These are phyloP conservation scores for Dendrolimus kikuchii DNA, from an alignment of 1,140 invertebrate genomes.

Conservation along the genomic window DNA sequence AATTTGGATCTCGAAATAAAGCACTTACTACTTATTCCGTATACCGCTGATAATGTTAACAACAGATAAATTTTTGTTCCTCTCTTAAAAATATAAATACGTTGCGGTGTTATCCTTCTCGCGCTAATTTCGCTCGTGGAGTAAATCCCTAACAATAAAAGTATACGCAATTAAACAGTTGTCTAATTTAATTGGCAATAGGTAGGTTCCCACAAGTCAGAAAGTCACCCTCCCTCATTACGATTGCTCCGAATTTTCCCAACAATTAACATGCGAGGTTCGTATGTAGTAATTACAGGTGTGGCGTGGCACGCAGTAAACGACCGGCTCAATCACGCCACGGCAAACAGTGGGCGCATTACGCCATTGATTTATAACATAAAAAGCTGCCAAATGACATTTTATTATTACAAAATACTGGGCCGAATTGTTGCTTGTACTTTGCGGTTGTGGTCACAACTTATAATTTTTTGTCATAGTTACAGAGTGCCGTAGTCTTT, in stretches of 20 bases:
- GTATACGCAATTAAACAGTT: slow-evolving; percentile 57
- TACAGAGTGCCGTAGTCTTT: no score
- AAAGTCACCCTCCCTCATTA: slow-evolving; percentile 55
- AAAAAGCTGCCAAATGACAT: not conserved
- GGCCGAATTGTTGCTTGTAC: not conserved
- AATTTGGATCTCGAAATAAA: no score
- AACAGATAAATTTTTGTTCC: no score
- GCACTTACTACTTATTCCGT: no score
- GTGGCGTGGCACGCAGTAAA: slow-evolving; percentile 29
- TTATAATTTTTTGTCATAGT: no score
- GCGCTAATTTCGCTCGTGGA: no score
- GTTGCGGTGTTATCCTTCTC: no score
- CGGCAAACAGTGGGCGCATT: slow-evolving; percentile 3
- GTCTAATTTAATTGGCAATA: slow-evolving; percentile 69
- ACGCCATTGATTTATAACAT: slow-evolving; percentile 1
- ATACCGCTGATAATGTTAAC: no score
- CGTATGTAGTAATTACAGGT: slow-evolving; percentile 49
- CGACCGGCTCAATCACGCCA: slow-evolving; percentile 34
- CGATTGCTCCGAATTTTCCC: slow-evolving; percentile 41
- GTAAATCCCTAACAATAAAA: slow-evolving; percentile 2
- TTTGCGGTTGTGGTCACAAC: no score
- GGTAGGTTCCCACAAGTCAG: slow-evolving; percentile 59
- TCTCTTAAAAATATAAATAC: no score
- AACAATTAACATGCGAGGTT: slow-evolving; percentile 51
- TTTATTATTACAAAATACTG: no score